Percentiles rank a stretch among this genome's conserved stretches.
phyloP scores from a whole-genome alignment of 2,888 invertebrate species.

The Philonicus albiceps region DNA sequence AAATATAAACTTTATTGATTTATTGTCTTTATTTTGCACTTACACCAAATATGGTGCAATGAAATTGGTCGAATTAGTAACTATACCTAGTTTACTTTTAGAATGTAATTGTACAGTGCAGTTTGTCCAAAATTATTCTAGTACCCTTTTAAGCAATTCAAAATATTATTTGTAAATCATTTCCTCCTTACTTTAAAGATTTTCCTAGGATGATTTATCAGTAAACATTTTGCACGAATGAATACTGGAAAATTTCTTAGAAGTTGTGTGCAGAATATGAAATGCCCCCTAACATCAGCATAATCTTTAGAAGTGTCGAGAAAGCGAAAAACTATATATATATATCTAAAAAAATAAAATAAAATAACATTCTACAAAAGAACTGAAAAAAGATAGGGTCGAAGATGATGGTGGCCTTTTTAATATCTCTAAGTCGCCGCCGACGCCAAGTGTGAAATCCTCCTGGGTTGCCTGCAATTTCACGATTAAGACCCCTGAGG shows the following conservation, averaged over 20 bases:
- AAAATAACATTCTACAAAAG: neutral
- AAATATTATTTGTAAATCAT: neutral
- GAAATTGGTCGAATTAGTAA: too few species aligned
- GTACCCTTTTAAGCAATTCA: neutral
- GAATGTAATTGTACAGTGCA: neutral
- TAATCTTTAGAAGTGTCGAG: conserved; percentile 24
- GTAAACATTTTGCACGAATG: conserved; percentile 5
- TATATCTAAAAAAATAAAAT: neutral
- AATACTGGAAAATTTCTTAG: conserved; percentile 26
- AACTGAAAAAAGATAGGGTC: conserved; percentile 31
- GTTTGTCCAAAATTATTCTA: neutral
- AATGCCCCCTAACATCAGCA: neutral
- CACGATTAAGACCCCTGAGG: conserved; percentile 49
- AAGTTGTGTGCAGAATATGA: conserved; percentile 32
- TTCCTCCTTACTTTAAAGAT: neutral
- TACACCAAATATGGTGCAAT: neutral
- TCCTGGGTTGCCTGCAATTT: conserved; percentile 45
- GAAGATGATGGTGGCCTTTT: conserved; percentile 40
- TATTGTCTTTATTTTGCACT: neutral
- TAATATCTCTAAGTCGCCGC: conserved; percentile 38
- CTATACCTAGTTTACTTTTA: too few species aligned
- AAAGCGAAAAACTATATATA: neutral
- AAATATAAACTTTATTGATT: neutral
- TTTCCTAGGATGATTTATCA: conserved; percentile 2
- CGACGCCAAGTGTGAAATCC: conserved; percentile 46